Evolutionary conservation across 2,888 invertebrate species (phyloP).

Genomic region (Falcaria lacertinaria): DNA sequence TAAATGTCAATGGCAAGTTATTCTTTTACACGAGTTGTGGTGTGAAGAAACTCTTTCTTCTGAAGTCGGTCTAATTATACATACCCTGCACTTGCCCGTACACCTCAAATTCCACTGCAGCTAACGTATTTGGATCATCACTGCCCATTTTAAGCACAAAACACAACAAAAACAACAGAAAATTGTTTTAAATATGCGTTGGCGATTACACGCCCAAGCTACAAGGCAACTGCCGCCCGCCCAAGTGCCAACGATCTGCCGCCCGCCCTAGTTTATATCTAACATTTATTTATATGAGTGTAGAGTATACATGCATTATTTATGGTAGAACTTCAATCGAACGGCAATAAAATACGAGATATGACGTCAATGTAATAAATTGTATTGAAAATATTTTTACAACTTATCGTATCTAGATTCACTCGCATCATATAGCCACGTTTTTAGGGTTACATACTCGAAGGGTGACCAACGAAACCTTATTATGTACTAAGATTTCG

Average conservation of each 20-base stretch:
- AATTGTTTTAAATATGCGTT: slow-evolving; percentile 3
- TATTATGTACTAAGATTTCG: too few relatives aligned
- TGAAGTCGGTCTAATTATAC: neutral
- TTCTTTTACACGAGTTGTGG: too few relatives aligned
- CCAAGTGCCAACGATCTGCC: slow-evolving; percentile 45
- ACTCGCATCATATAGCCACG: too few relatives aligned
- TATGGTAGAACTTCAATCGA: neutral
- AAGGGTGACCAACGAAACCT: too few relatives aligned
- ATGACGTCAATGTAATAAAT: too few relatives aligned
- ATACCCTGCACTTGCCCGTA: slow-evolving; percentile 94
- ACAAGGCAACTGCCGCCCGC: slow-evolving; percentile 31
- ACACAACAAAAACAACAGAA: slow-evolving; percentile 9
- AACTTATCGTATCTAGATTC: too few relatives aligned
- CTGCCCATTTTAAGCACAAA: slow-evolving; percentile 67
- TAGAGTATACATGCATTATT: slow-evolving; percentile 17
- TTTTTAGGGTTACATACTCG: too few relatives aligned
- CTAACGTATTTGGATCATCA: slow-evolving; percentile 81
- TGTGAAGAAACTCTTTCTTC: too few relatives aligned
- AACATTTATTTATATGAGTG: slow-evolving; percentile 18
- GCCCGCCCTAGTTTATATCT: slow-evolving; percentile 32
- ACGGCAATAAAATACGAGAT: slow-evolving; percentile 9
- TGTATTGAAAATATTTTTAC: too few relatives aligned
- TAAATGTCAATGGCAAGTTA: too few relatives aligned
- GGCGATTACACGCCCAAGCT: slow-evolving; percentile 5
- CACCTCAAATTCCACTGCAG: slow-evolving; percentile 94